Percentiles rank a stretch among this genome's conserved stretches.
phyloP scores from a whole-genome alignment of 2,888 invertebrate genomes.

The Acronicta aceris region DNA sequence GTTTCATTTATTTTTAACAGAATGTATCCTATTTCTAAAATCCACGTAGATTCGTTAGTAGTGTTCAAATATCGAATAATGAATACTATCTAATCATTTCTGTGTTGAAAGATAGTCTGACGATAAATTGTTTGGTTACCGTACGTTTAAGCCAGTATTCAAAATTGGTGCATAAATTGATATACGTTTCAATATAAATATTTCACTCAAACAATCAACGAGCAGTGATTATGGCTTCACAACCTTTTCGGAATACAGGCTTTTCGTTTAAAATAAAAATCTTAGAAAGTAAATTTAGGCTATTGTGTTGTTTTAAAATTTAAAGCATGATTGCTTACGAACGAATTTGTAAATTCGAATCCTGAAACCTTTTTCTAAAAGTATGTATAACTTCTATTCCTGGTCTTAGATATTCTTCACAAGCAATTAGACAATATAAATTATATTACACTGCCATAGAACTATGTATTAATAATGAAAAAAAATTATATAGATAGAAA shows the following conservation, averaged over 20 bases:
- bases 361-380: neutral
- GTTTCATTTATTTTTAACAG: too few species aligned
- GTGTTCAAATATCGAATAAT: neutral
- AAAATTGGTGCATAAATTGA: neutral
- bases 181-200: neutral
- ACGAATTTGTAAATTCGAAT: constrained; percentile 13
- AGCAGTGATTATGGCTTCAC: neutral
- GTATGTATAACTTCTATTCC: constrained; percentile 16
- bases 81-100: neutral
- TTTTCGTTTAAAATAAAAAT: constrained; percentile 11
- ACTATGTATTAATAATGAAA: constrained; percentile 7
- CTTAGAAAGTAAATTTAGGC: constrained; percentile 20
- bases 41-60: neutral
- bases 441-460: constrained; percentile 43
- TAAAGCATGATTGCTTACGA: constrained; percentile 15
- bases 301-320: constrained; percentile 23
- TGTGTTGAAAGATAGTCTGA: neutral
- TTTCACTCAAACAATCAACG: too few species aligned
- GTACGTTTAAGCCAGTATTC: neutral
- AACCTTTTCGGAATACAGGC: neutral
- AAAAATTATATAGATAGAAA: constrained; percentile 21
- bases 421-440: constrained; percentile 23
- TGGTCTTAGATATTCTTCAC: constrained; percentile 30
- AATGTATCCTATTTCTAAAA: neutral
- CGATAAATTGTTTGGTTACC: constrained; percentile 8